Evolutionary conservation across 1,140 invertebrate species (phyloP).

Genomic region (Polypedilum pembai): DNA sequence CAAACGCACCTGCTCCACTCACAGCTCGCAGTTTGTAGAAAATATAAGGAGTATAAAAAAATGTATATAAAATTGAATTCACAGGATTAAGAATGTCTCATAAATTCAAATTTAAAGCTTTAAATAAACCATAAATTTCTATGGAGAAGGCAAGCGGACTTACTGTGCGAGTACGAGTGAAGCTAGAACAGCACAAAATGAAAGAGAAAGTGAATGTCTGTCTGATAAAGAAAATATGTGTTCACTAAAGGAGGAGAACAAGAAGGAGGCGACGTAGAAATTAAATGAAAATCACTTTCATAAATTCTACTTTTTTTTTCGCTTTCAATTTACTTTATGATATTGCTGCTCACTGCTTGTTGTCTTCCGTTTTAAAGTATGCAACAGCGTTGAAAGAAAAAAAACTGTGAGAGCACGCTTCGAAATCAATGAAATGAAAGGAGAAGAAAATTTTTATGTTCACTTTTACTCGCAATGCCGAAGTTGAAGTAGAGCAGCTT

Average conservation of each 20-base stretch:
- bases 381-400: background rate
- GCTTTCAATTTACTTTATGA: slow-evolving; percentile 2
- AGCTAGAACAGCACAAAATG: background rate
- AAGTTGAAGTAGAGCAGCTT: no score
- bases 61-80: slow-evolving; percentile 13
- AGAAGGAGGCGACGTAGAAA: background rate
- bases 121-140: slow-evolving; percentile 7
- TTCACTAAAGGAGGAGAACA: no score
- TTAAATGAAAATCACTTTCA: slow-evolving; percentile 14
- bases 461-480: background rate
- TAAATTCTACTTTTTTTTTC: slow-evolving; percentile 6
- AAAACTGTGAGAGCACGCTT: slow-evolving; percentile 9
- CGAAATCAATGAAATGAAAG: slow-evolving; percentile 9
- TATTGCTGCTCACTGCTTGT: slow-evolving; percentile 1
- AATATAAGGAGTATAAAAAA: background rate
- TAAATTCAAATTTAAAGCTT: slow-evolving; percentile 19
- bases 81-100: slow-evolving; percentile 17
- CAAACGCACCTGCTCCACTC: background rate
- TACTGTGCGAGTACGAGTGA: background rate
- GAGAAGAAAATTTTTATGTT: background rate
- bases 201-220: slow-evolving; percentile 5
- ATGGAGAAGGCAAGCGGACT: background rate
- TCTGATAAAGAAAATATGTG: background rate
- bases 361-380: background rate
- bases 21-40: background rate